Percentiles rank a stretch among this genome's conserved stretches.
Evolutionary conservation across 2,888 invertebrate genomes (phyloP).

Genomic region (Schizaphis graminum): DNA sequence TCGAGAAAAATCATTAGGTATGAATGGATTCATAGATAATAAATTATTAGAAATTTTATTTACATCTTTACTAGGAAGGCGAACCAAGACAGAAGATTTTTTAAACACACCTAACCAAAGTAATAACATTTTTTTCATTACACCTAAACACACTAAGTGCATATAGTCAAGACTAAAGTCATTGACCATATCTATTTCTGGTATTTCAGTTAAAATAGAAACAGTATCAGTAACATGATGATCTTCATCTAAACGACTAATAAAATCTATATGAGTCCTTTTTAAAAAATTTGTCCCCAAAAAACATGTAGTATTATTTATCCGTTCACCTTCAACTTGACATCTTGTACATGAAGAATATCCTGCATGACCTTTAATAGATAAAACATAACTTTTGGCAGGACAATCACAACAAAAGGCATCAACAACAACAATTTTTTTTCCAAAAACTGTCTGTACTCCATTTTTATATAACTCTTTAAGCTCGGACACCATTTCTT

Average conservation of each 20-base stretch:
- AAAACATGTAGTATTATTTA: neutral
- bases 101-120: neutral
- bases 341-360: neutral
- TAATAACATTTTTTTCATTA: no score
- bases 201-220: neutral
- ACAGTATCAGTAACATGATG: neutral
- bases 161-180: neutral
- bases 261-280: neutral
- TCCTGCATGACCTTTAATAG: slow-evolving; percentile 5
- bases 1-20: slow-evolving; percentile 25
- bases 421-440: slow-evolving; percentile 14
- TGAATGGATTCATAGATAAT: neutral
- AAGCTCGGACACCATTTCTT: slow-evolving; percentile 3
- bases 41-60: neutral
- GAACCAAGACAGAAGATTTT: neutral
- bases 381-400: slow-evolving; percentile 31
- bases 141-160: no score
- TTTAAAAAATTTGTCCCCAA: neutral
- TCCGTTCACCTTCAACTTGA: neutral
- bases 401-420: slow-evolving; percentile 31
- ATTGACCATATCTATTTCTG: neutral
- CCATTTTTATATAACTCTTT: slow-evolving; percentile 21
- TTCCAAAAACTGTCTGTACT: neutral
- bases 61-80: neutral
- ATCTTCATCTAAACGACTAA: neutral